Evolutionary conservation across 2,113 vertebrate species (phyloP).

Genomic region (Azemiops feae): DNA sequence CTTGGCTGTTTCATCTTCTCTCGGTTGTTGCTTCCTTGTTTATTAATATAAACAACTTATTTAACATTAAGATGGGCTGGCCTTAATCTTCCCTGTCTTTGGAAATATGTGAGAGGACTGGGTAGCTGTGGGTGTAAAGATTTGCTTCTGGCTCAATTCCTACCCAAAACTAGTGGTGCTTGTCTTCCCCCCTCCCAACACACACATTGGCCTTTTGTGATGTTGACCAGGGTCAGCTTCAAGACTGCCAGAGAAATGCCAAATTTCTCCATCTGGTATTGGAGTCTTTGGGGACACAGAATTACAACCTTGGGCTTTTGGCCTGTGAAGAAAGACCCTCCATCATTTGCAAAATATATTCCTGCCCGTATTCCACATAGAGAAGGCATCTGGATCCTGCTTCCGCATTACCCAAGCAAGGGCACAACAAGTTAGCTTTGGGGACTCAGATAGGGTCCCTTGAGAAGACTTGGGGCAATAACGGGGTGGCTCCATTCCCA

Average conservation of each 20-base stretch:
- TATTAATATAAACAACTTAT: no score
- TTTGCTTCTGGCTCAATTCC: no score
- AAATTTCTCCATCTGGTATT: not conserved
- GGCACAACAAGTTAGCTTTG: not conserved
- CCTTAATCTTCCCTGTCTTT: no score
- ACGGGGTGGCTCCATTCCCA: not conserved
- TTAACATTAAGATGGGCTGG: no score
- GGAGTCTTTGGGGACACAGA: not conserved
- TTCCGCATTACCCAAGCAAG: not conserved
- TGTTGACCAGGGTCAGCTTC: no score
- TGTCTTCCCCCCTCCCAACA: no score
- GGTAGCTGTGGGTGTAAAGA: no score
- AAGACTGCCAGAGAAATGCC: not conserved
- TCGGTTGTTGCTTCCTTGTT: no score
- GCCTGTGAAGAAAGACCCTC: not conserved
- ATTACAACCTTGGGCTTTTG: not conserved
- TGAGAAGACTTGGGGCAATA: not conserved
- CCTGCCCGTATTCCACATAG: not conserved
- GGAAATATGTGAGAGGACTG: no score
- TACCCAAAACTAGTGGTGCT: no score
- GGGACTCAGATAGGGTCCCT: not conserved
- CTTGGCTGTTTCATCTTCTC: no score
- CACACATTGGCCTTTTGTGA: no score
- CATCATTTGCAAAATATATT: not conserved
- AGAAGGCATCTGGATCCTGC: not conserved